Percentiles rank a stretch among this genome's conserved stretches.
These are phyloP conservation scores for Eumacrocentrus americanus DNA, from an alignment of 2,888 invertebrate species.

Conservation along the genomic window DNA sequence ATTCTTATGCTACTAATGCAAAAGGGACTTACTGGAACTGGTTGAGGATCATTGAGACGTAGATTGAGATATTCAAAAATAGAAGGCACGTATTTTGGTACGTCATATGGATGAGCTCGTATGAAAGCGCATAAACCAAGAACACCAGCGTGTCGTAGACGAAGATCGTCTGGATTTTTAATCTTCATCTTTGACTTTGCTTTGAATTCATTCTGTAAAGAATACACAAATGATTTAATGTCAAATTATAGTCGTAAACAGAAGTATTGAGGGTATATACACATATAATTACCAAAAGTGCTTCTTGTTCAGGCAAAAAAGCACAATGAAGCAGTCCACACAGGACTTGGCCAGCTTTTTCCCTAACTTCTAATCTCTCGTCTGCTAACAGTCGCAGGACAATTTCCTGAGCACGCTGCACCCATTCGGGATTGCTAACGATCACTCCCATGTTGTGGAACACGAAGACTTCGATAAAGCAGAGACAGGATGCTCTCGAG, in stretches of 20 bases:
- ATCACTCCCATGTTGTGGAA: constrained; percentile 76
- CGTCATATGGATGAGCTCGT: constrained; percentile 86
- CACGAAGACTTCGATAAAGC: constrained; percentile 73
- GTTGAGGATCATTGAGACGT: constrained; percentile 87
- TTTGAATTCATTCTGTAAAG: constrained; percentile 66
- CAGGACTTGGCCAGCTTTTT: constrained; percentile 80
- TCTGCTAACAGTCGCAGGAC: constrained; percentile 75
- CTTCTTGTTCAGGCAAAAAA: constrained; percentile 70
- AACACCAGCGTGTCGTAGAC: constrained; percentile 81
- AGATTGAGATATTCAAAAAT: constrained; percentile 79
- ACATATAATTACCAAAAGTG: constrained; percentile 63
- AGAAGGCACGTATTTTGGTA: constrained; percentile 77
- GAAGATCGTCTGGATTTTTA: constrained; percentile 52
- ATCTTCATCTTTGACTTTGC: constrained; percentile 63
- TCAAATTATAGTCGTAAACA: too few species aligned
- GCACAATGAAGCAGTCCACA: constrained; percentile 87
- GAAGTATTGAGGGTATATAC: too few species aligned
- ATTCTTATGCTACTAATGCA: not conserved
- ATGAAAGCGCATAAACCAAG: constrained; percentile 88
- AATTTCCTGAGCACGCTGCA: constrained; percentile 68
- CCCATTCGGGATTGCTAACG: constrained; percentile 64
- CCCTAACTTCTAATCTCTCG: constrained; percentile 79
- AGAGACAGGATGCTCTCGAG: constrained; percentile 70
- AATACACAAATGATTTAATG: too few species aligned
- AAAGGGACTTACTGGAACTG: constrained; percentile 76